Conservation (phyloP, 2,113 vertebrate genomes). For the Syrmaticus mikado region DNA sequence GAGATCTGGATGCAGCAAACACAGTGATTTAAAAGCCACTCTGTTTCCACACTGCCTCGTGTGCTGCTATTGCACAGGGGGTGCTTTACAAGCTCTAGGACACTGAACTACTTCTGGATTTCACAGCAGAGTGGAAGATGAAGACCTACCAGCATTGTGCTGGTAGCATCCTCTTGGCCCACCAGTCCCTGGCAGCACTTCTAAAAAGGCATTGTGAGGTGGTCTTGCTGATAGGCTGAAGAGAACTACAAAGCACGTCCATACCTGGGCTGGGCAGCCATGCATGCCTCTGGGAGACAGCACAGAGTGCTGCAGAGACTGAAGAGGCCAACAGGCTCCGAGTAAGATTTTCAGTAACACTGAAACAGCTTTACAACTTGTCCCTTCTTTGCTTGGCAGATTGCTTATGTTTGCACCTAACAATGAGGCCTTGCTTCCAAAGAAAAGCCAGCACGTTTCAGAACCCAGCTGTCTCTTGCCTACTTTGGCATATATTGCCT, state of each 20-base stretch:
- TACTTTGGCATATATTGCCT: not conserved
- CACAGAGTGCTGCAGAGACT: not conserved
- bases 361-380: not conserved
- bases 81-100: not conserved
- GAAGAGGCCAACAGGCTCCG: not conserved
- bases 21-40: not conserved
- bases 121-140: not conserved
- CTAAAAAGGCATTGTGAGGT: not conserved
- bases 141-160: not conserved
- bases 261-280: not conserved
- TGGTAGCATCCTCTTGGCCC: not conserved
- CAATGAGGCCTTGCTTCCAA: not conserved
- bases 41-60: not conserved
- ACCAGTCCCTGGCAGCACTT: not conserved
- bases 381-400: not conserved
- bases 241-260: not conserved
- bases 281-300: not conserved
- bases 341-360: not conserved
- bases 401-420: not conserved
- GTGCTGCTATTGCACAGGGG: not conserved
- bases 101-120: not conserved
- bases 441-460: not conserved
- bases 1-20: not conserved
- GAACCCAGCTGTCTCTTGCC: not conserved
- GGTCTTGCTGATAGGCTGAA: not conserved